A percentile compares a stretch with the other conserved stretches of the same genome.
These are phyloP conservation scores for Zosterops pallidus DNA, from an alignment of 2,113 vertebrate genomes.

Conservation along the genomic window DNA sequence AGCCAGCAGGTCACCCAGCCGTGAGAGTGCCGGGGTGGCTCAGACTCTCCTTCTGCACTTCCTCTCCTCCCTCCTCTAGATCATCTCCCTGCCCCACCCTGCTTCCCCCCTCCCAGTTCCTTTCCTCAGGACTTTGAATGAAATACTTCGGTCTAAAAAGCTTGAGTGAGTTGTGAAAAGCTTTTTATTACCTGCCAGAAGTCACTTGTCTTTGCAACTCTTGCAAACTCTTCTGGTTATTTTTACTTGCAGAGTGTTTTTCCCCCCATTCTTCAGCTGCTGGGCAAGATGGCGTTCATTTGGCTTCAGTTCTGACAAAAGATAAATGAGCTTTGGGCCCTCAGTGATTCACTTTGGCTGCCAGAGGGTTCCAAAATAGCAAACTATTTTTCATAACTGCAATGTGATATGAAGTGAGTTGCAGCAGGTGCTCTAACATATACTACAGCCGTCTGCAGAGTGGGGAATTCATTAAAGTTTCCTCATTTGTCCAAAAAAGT, in stretches of 20 bases:
- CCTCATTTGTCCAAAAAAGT: conserved; percentile 75
- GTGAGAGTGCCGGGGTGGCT: rapidly evolving
- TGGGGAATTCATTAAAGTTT: conserved; percentile 85
- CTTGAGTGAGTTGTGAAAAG: conserved; percentile 64
- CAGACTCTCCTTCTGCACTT: background rate
- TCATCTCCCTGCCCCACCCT: background rate
- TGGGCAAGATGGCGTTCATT: conserved; percentile 93
- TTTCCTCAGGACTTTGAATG: background rate
- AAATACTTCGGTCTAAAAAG: background rate
- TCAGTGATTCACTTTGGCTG: conserved; percentile 94
- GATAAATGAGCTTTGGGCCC: conserved; percentile 99
- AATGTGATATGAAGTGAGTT: conserved; percentile 92
- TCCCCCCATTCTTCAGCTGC: conserved; percentile 91
- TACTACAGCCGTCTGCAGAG: conserved; percentile 80
- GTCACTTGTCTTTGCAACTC: conserved; percentile 81
- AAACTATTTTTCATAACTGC: conserved; percentile 99
- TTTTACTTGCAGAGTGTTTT: conserved; percentile 89
- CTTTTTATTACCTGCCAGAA: conserved; percentile 85
- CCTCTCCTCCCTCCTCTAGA: background rate
- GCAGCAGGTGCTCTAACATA: conserved; percentile 90
- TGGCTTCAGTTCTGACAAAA: conserved; percentile 99
- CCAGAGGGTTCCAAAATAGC: conserved; percentile 99
- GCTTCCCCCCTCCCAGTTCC: background rate
- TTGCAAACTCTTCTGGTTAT: conserved; percentile 84
- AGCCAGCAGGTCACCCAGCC: background rate